phyloP scores from a whole-genome alignment of 2,113 vertebrate species.

The Laticauda laticaudata region DNA sequence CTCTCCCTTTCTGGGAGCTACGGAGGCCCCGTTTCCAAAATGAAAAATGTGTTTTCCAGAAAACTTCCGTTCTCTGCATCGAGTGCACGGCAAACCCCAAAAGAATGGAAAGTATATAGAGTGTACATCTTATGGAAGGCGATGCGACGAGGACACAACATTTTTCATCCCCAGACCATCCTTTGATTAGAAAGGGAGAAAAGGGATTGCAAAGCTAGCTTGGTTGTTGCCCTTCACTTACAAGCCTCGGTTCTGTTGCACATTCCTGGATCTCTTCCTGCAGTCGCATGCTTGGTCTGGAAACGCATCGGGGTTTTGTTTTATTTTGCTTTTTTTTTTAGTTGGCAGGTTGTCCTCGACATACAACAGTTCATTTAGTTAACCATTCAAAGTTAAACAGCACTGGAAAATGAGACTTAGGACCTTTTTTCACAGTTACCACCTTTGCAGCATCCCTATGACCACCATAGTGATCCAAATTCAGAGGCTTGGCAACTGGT shows the following conservation, averaged over 20 bases:
- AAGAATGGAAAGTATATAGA: background rate
- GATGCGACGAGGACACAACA: no score
- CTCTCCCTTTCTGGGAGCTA: background rate
- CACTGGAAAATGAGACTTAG: no score
- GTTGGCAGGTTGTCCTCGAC: no score
- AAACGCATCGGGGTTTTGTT: background rate
- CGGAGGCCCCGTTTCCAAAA: background rate
- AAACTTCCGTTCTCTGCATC: background rate
- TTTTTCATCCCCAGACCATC: background rate
- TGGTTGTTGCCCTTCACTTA: background rate
- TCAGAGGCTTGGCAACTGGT: no score
- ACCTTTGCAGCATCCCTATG: no score
- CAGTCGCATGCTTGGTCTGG: background rate
- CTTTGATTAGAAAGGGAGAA: background rate
- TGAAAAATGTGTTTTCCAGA: background rate
- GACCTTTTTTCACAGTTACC: no score
- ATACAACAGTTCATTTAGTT: no score
- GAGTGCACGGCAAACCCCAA: background rate
- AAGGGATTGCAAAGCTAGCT: background rate
- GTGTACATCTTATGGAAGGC: background rate
- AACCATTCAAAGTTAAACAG: no score
- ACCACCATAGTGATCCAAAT: no score
- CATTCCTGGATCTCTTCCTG: background rate
- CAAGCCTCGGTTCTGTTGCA: background rate
- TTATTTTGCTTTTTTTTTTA: background rate